Base-by-base conservation (phyloP, 2,113 vertebrate species). In the Buteo buteo region DNA sequence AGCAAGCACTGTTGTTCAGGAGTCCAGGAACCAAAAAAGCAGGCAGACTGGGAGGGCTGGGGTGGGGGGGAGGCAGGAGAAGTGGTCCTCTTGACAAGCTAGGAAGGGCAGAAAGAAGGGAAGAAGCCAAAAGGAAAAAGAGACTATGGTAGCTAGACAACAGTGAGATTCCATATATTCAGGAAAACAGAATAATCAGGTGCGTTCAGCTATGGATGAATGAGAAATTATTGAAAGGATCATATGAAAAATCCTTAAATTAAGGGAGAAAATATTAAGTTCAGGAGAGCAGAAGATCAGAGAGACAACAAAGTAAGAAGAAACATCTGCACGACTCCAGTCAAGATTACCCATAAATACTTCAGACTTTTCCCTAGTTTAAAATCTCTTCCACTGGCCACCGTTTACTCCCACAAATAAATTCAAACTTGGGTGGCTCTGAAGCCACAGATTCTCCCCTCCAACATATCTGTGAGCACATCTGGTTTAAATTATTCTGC, bases 21-120 rank as follows among this genome's bases (percentile, higher is more conserved):
- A 94, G 80, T 58, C 85, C 74, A 78, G 90, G 70, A 94, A 66
- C 34, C 38, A 92, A 96, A 88, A 91, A 87, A 87, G 62, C 76
- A 95, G 88, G 44, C 59, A 85, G 69, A 91, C 36, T 64, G 78
- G 36, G 82, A 89, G 26, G 74, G 67, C 66, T 87, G 71, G 61
- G 61, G 26, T 67, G 15, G 44, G 55, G 25, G 22, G 28, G 16
- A 88, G 31, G 44, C 10, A 18, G n/a, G 42, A 93, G 67, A 82
- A 93, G 28, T 16, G 34, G 20, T 85, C 81, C 66, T 92, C 82
- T 92, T 87, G 50, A 76, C 58, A 94, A 88, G 42, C 71, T 82
- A 70, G 45, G 80, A 85, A 71, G 49, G 49, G 71, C 16, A 87
- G 69, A 86, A 90, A 87, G 76, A 86, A 71, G 32, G 65, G 81